Percentiles rank a stretch among this genome's conserved stretches.
Conservation (phyloP, 1,140 invertebrate genomes). For the Aleiodes sp. region DNA sequence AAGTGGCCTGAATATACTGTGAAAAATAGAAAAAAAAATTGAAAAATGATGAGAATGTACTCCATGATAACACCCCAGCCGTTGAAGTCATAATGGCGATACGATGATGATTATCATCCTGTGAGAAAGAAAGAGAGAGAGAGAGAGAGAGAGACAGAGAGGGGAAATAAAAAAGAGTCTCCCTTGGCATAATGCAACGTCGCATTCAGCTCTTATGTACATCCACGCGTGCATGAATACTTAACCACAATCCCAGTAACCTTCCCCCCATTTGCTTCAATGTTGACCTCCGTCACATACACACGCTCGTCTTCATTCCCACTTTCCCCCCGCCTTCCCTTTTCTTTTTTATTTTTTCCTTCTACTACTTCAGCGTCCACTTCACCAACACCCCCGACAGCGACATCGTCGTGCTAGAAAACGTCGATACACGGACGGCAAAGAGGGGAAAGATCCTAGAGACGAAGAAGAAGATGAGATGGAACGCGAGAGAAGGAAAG, state of each 20-base stretch:
- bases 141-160: not conserved
- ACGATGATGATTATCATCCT: constrained; percentile 29
- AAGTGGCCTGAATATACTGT: not conserved
- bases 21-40: not conserved
- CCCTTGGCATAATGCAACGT: not conserved
- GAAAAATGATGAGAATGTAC: constrained; percentile 24
- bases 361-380: constrained; percentile 24
- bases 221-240: constrained; percentile 29
- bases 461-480: constrained; percentile 17
- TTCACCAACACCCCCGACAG: constrained; percentile 29
- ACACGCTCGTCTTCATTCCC: not conserved
- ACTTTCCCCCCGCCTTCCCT: not conserved
- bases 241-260: constrained; percentile 32
- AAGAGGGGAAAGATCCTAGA: constrained; percentile 26
- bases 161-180: not conserved
- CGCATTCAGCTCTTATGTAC: constrained; percentile 16
- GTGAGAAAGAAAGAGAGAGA: constrained; percentile 10
- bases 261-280: constrained; percentile 6
- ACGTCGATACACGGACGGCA: constrained; percentile 52
- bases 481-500: not conserved
- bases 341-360: constrained; percentile 10
- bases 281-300: constrained; percentile 30
- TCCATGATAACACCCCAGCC: constrained; percentile 33
- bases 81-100: constrained; percentile 40
- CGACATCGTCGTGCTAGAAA: constrained; percentile 40